Conservation (phyloP, 2,888 invertebrate genomes). For the Pandemis corylana region DNA sequence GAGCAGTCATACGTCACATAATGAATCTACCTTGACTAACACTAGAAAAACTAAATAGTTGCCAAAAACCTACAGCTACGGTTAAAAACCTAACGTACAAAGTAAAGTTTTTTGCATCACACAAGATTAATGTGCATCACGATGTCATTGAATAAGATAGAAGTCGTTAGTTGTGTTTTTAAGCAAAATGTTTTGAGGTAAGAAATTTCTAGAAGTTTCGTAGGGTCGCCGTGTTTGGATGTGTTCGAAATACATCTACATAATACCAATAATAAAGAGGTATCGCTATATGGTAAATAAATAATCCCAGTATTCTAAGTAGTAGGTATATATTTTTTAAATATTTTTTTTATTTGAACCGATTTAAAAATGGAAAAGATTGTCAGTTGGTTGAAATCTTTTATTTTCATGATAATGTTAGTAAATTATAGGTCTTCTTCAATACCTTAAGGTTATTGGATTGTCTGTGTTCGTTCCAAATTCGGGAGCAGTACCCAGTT, state of each 20-base stretch:
- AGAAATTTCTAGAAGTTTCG: background rate
- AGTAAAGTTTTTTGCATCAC: background rate
- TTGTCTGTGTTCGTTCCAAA: too few species aligned
- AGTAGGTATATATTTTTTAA: too few species aligned
- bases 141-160: background rate
- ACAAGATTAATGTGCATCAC: conserved; percentile 1
- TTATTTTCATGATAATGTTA: too few species aligned
- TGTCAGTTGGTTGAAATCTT: too few species aligned
- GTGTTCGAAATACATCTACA: background rate
- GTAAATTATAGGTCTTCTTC: too few species aligned
- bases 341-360: too few species aligned
- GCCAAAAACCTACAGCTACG: background rate
- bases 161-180: background rate
- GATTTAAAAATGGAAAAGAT: too few species aligned
- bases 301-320: too few species aligned
- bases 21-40: conserved; percentile 24
- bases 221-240: background rate
- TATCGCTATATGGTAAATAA: too few species aligned
- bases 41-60: conserved; percentile 27
- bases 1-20: conserved; percentile 32
- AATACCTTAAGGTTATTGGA: too few species aligned
- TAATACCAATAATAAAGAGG: too few species aligned
- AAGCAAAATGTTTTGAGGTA: background rate
- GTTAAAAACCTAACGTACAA: background rate
- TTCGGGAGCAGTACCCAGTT: too few species aligned